Conservation (phyloP, 2,113 vertebrate species). For the Rhinolophus sinicus region DNA sequence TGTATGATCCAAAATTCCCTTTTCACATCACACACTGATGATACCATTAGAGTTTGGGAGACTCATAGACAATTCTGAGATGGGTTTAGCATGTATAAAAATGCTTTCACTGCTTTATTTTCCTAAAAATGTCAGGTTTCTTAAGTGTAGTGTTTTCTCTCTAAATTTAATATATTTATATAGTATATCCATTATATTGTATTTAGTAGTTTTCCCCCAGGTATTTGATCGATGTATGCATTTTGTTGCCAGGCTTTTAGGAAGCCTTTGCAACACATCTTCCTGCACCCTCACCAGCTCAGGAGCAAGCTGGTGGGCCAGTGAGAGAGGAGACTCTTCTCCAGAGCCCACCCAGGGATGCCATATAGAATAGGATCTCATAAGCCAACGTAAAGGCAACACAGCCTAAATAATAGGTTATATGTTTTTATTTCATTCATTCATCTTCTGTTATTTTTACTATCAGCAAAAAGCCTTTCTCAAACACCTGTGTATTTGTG, state of each 20-base stretch:
- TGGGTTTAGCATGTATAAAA: neutral
- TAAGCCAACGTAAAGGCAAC: neutral
- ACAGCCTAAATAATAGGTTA: neutral
- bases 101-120: neutral
- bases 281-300: neutral
- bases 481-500: neutral
- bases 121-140: neutral
- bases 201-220: neutral
- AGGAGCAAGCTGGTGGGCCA: neutral
- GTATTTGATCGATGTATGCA: slow-evolving; percentile 80
- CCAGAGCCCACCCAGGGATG: neutral
- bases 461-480: neutral
- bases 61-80: neutral
- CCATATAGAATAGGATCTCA: neutral
- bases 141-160: slow-evolving; percentile 38
- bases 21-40: neutral
- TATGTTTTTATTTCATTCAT: neutral
- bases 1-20: neutral
- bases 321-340: neutral
- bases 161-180: slow-evolving; percentile 79
- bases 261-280: slow-evolving; percentile 21
- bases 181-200: neutral
- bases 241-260: slow-evolving; percentile 70
- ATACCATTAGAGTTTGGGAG: neutral
- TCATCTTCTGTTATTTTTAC: neutral